phyloP scores from a whole-genome alignment of 92 coral and sea anemone species.

The Anthopleura xanthogrammica region DNA sequence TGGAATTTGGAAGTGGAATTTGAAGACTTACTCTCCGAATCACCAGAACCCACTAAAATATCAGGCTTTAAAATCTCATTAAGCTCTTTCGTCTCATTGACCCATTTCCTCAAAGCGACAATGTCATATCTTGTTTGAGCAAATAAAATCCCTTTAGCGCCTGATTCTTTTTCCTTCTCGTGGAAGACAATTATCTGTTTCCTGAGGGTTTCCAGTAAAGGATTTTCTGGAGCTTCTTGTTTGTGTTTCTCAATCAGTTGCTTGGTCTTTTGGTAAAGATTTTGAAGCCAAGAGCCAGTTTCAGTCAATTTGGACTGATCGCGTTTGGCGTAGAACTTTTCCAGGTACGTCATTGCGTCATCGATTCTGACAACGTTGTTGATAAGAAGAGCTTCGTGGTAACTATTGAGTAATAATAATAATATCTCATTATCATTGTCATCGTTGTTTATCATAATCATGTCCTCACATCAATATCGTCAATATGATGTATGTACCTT shows the following conservation, averaged over 20 bases:
- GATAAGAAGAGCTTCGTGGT: slow-evolving; percentile 59
- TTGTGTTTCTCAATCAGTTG: not conserved
- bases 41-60: slow-evolving; percentile 64
- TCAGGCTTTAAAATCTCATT: slow-evolving; percentile 39
- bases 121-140: slow-evolving; percentile 58
- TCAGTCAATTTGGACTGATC: slow-evolving; percentile 26
- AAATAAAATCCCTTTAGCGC: slow-evolving; percentile 67
- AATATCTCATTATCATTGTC: too few relatives aligned
- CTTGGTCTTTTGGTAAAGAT: not conserved
- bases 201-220: slow-evolving; percentile 38
- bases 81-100: slow-evolving; percentile 37
- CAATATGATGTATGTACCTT: too few relatives aligned
- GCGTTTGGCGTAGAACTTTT: slow-evolving; percentile 9
- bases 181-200: slow-evolving; percentile 31
- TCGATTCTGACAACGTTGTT: slow-evolving; percentile 50
- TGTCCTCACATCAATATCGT: too few relatives aligned
- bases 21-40: slow-evolving; percentile 25
- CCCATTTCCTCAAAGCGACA: slow-evolving; percentile 52
- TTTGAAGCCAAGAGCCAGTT: slow-evolving; percentile 12
- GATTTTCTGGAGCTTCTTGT: slow-evolving; percentile 42
- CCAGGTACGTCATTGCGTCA: slow-evolving; percentile 53
- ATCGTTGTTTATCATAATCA: not conserved
- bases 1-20: too few relatives aligned
- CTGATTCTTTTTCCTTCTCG: not conserved
- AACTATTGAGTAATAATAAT: slow-evolving; percentile 8